Base-by-base conservation (phyloP, 2,797 vertebrate genomes). In the Nannoperca obscura region DNA sequence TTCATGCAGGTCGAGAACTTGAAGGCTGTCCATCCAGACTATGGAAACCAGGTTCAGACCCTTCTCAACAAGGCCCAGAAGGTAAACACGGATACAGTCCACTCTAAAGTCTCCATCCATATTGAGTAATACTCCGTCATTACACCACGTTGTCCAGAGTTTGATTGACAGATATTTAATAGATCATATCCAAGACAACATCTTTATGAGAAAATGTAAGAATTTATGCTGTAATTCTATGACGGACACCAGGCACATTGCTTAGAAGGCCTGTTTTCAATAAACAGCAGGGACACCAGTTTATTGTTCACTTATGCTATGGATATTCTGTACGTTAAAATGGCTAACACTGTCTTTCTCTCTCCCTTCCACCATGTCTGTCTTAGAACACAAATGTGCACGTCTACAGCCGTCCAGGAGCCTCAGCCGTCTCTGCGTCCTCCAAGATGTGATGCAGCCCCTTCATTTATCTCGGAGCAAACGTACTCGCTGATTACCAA, bases 1-100 rank as follows among this genome's bases (percentile, higher is more conserved):
- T 58, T 78, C 9, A 66, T 80, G 22, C 80, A 99, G 98, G 96
- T 99, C 53, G 96, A 97, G 89, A 96, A 94, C 85, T 94, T 99
- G 90, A 94, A 78, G 69, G 95, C 95, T 0, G 92, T 97, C 71
- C 95, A 98, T 85, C 89, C 94, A 60, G 96, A 96, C 17, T 99
- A 97, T 2, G 98, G 94, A 46, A 94, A 93, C 57, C 62, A 85
- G 20, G 89, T 99, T 78, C 96, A 97, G 92, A 69, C 81, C 7
- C 86, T 96, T 46, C 88, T 99, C 82, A 93, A 97, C 83, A 96
- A 96, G 76, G 85, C 80, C 38, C 90, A 90, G 64, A 95, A 85
- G 94, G 98, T 99, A 92, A 54, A 74, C 2, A 0, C 15, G 17
- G 12, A 17, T 19, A 10, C 19, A 20, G 19, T 60, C 22, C 7